Percentiles rank a stretch among this genome's conserved stretches.
These are phyloP conservation scores for Furcifer pardalis DNA, from an alignment of 2,797 vertebrate species.

Conservation along the genomic window DNA sequence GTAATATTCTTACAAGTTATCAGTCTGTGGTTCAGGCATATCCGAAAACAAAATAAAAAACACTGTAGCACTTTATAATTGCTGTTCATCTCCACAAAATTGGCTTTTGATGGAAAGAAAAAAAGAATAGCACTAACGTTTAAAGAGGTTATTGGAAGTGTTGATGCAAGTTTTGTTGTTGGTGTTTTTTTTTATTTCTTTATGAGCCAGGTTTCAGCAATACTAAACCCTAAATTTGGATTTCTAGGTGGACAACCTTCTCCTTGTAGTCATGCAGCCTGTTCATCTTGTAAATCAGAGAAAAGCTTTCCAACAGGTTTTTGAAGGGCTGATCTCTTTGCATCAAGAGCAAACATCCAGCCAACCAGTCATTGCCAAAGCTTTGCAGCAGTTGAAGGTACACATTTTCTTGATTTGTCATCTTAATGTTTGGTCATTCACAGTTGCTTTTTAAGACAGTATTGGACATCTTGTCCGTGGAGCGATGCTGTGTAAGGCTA, in stretches of 20 bases:
- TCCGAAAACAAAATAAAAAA: too few species aligned
- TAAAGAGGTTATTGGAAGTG: background rate
- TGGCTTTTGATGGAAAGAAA: background rate
- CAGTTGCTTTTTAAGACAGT: background rate
- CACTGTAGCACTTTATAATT: background rate
- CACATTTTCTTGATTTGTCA: background rate
- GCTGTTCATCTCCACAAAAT: background rate
- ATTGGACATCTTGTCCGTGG: too few species aligned
- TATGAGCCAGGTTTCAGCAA: background rate
- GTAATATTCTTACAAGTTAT: background rate
- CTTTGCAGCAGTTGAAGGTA: conserved; percentile 96
- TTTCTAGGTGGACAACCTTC: conserved; percentile 88
- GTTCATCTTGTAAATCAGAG: conserved; percentile 90
- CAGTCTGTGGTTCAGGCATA: too few species aligned
- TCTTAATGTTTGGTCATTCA: background rate
- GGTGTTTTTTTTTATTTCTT: fast-evolving
- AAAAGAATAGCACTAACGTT: background rate
- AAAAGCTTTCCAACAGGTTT: conserved; percentile 92
- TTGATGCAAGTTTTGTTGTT: background rate
- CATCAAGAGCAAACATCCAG: conserved; percentile 97
- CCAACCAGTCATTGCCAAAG: conserved; percentile 91
- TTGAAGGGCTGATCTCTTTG: conserved; percentile 89
- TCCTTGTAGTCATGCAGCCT: conserved; percentile 95
- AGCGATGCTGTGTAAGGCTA: too few species aligned
- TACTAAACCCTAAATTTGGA: conserved; percentile 20